These are phyloP conservation scores for Junonia oenone DNA, from an alignment of 2,888 invertebrate genomes.

Conservation along the genomic window DNA sequence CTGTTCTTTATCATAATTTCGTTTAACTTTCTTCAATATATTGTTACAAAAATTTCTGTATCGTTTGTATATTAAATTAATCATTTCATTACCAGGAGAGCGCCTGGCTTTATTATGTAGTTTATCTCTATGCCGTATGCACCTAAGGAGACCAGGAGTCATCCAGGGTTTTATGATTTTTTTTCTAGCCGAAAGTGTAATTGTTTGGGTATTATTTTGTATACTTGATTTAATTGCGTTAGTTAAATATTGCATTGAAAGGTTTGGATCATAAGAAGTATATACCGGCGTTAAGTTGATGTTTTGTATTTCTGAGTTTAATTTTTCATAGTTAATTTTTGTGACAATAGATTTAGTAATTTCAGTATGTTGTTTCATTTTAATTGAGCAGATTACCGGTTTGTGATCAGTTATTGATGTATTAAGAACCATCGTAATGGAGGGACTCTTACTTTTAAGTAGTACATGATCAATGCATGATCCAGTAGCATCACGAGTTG, in stretches of 20 bases:
- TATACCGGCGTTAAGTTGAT: not conserved
- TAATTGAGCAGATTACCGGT: not conserved
- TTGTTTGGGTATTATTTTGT: not conserved
- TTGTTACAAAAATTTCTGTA: slow-evolving; percentile 26
- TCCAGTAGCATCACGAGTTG: not conserved
- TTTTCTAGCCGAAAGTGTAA: not conserved
- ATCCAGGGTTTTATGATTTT: slow-evolving; percentile 11
- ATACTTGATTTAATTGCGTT: not conserved
- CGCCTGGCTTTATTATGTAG: not conserved
- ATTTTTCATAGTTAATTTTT: slow-evolving; percentile 5
- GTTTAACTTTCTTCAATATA: slow-evolving; percentile 26
- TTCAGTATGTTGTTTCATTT: not conserved
- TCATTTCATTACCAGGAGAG: not conserved
- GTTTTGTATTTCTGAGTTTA: not conserved
- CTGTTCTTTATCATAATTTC: slow-evolving; percentile 7
- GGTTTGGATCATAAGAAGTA: not conserved
- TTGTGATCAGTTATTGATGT: not conserved
- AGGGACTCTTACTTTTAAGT: not conserved
- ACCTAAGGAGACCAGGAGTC: slow-evolving; percentile 5
- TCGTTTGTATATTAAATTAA: slow-evolving; percentile 10
- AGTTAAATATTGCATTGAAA: not conserved
- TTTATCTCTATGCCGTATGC: slow-evolving; percentile 2
- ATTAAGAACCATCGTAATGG: not conserved
- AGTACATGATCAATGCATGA: not conserved
- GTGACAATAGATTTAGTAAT: not conserved